A percentile compares a stretch with the other conserved stretches of the same genome.
Conservation (phyloP, 2,113 vertebrate genomes). For the Tauraco erythrolophus region DNA sequence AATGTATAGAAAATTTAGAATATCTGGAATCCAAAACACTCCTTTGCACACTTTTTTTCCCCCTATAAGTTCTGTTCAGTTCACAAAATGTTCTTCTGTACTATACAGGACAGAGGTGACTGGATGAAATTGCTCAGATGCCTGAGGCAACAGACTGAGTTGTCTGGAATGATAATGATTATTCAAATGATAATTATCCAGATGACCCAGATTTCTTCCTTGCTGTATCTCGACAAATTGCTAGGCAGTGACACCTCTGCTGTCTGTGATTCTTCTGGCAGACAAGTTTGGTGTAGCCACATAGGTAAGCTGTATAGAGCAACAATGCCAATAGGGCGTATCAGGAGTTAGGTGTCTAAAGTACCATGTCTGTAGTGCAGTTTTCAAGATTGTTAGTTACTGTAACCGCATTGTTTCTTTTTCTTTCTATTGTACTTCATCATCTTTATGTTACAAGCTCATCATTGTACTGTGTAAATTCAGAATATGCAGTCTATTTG, state of each 20-base stretch:
- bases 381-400: neutral
- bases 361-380: neutral
- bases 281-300: neutral
- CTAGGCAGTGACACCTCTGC: neutral
- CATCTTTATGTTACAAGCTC: neutral
- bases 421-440: neutral
- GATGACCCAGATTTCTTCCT: slow-evolving; percentile 49
- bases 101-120: neutral
- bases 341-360: neutral
- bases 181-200: slow-evolving; percentile 51
- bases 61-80: neutral
- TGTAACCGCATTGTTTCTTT: neutral
- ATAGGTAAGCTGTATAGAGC: neutral
- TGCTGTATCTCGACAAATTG: slow-evolving; percentile 20
- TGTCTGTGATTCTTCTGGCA: neutral
- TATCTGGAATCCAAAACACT: neutral
- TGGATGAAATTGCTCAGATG: neutral
- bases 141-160: slow-evolving; percentile 44
- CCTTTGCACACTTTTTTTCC: neutral
- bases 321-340: neutral
- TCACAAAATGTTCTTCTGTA: neutral
- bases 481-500: neutral
- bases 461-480: neutral
- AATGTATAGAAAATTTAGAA: neutral
- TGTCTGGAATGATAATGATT: slow-evolving; percentile 56